phyloP scores from a whole-genome alignment of 2,113 vertebrate species.

The Crotalus helleri region DNA sequence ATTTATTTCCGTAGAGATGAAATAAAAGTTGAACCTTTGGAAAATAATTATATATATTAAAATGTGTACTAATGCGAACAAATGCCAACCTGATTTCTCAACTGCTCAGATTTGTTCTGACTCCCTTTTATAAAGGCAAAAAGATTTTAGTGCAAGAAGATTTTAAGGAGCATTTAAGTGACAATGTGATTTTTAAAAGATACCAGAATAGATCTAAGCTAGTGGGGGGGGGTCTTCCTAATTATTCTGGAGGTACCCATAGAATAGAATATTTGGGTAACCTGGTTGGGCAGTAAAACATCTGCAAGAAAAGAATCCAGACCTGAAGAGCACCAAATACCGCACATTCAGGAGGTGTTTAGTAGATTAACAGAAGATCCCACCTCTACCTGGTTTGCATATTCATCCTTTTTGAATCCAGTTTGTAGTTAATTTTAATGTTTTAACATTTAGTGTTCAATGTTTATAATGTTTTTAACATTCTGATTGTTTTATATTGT shows the following conservation, averaged over 20 bases:
- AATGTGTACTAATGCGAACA: neutral
- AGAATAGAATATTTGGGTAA: neutral
- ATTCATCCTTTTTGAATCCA: neutral
- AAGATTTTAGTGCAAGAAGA: neutral
- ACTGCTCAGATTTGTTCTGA: no score
- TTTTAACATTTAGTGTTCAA: neutral
- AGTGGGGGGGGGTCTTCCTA: neutral
- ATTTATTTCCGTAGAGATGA: neutral
- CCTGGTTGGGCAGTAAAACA: neutral
- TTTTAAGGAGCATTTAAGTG: neutral
- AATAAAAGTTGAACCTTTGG: neutral
- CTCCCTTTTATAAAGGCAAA: neutral
- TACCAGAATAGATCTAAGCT: neutral
- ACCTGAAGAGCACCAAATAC: neutral
- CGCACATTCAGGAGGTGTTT: neutral
- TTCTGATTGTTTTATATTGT: neutral
- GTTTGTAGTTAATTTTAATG: neutral
- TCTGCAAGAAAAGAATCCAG: neutral
- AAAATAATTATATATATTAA: neutral
- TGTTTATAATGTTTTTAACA: neutral
- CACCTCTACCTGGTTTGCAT: neutral
- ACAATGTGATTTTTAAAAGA: neutral
- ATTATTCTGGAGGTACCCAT: neutral
- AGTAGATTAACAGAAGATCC: neutral
- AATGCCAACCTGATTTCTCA: neutral